Percentiles rank a stretch among this genome's conserved stretches.
phyloP scores from a whole-genome alignment of 2,888 invertebrate species.

The Mesopsocus fuscifrons region DNA sequence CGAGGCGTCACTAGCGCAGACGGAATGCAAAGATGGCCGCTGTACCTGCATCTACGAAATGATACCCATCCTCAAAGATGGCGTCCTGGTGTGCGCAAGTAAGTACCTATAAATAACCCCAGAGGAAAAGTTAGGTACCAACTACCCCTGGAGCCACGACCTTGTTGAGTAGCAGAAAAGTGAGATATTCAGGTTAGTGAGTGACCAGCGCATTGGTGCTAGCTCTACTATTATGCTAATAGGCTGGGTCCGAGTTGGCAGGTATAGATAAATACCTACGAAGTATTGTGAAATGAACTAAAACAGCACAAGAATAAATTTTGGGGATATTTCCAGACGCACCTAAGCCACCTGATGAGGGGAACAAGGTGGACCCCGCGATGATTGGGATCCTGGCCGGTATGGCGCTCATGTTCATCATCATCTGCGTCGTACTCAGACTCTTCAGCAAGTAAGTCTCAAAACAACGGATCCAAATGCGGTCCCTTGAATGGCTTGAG shows the following conservation, averaged over 20 bases:
- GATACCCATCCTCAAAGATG: slow-evolving; percentile 49
- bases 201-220: background rate
- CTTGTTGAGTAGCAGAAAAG: too few relatives aligned
- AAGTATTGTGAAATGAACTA: too few relatives aligned
- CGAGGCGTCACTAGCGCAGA: slow-evolving; percentile 49
- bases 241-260: too few relatives aligned
- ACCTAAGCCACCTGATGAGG: background rate
- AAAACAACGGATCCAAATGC: background rate
- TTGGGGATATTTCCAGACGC: background rate
- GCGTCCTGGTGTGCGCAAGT: slow-evolving; percentile 56
- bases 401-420: slow-evolving; percentile 85
- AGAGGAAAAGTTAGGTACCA: too few relatives aligned
- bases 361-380: slow-evolving; percentile 54
- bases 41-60: slow-evolving; percentile 66
- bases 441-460: slow-evolving; percentile 73
- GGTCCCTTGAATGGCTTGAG: slow-evolving; percentile 4
- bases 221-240: background rate
- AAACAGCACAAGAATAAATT: too few relatives aligned
- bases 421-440: slow-evolving; percentile 78
- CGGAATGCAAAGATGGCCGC: slow-evolving; percentile 59
- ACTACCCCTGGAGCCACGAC: too few relatives aligned
- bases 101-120: too few relatives aligned
- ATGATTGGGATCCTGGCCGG: slow-evolving; percentile 81
- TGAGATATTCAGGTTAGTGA: too few relatives aligned
- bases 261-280: too few relatives aligned